Evolutionary conservation across 2,888 invertebrate species (phyloP).

Genomic region (Heliconius ethilla): DNA sequence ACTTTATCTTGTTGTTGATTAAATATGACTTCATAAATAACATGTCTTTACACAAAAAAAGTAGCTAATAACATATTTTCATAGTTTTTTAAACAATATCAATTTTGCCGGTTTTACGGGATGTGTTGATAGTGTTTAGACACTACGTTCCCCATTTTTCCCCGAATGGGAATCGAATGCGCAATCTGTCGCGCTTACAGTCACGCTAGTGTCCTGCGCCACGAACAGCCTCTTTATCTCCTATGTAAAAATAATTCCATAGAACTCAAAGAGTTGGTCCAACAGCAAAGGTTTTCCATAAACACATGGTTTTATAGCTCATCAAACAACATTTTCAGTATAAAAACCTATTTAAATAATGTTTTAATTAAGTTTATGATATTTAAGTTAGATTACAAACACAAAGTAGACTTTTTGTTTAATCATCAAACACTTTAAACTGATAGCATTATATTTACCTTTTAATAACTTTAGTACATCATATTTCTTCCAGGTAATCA

Average conservation of each 20-base stretch:
- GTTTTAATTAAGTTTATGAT: too few species aligned
- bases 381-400: too few species aligned
- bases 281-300: neutral
- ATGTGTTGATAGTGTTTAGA: neutral
- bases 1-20: neutral
- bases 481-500: slow-evolving; percentile 45
- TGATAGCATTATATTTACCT: neutral
- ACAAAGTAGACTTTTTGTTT: too few species aligned
- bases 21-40: neutral
- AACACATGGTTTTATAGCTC: neutral
- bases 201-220: too few species aligned
- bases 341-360: too few species aligned
- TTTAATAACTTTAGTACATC: slow-evolving; percentile 3
- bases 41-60: neutral
- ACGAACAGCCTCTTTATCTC: too few species aligned
- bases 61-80: slow-evolving; percentile 7
- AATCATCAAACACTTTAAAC: too few species aligned
- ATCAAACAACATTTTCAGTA: too few species aligned
- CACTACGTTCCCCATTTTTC: too few species aligned
- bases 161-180: too few species aligned
- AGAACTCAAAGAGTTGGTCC: neutral
- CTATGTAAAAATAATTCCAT: too few species aligned
- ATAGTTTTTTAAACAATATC: neutral
- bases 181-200: too few species aligned
- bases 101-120: slow-evolving; percentile 1